Evolutionary conservation across 1,140 invertebrate genomes (phyloP), one percentile per base, ranked within the genome.

Genomic region (Drosophila littoralis): DNA sequence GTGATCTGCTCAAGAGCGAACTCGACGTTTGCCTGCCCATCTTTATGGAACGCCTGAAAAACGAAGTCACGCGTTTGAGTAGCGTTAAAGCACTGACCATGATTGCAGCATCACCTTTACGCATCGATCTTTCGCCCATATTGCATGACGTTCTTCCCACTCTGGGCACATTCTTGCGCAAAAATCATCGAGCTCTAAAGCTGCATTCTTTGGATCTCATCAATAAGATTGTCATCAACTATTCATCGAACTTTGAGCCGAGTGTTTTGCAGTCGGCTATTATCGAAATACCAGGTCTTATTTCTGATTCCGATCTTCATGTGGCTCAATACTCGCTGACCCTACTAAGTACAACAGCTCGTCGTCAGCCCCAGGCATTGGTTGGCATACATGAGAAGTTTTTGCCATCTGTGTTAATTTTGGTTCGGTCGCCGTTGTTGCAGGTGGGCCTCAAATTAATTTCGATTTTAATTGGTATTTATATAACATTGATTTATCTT

Each of bases 141-240:
- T 93, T 99, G 92, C 94, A 94, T 72, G 97, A 99, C 85, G 97
- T 97, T 10, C 95, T 99, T 76, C 97, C 98, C 17, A 96, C 99
- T 69, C 93, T 99, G 32, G 97, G 98, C 7, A 97, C 97, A 6
- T 99, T 99, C 90, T 93, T 99, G 51, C 94, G 98, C 42, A 99
- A 99, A 93, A 99, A 99, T 93, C 98, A 99, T 92, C 94, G 99
- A 74, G 97, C 98, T 22, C 93, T 99, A 15, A 99, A 99, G 93
- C 93, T 99, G 6, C 96, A 96, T 54, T 99, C 98, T 0, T 93
- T 99, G 6, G 96, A 96, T 42, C 94, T 99, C 55, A 93, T 99
- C 7, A 98, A 99, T 89, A 98, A 97, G 12, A 93, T 99, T 35
- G 96, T 98, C 9, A 95, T 96, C 63, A 97, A 97, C 91, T 98